phyloP scores from a whole-genome alignment of 2,113 vertebrate species.

The Piliocolobus tephrosceles region DNA sequence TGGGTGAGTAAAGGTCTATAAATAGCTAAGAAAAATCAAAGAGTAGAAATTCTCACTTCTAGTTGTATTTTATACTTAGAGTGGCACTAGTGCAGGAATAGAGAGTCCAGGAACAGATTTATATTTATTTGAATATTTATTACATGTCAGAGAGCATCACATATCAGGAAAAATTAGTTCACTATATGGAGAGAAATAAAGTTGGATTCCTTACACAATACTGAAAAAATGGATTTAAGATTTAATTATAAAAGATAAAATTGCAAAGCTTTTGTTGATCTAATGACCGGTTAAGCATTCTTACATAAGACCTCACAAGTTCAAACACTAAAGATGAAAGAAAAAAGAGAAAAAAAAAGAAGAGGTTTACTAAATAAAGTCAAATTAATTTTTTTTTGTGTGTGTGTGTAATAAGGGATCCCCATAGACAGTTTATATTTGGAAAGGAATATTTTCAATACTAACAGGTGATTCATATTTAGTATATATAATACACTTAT shows the following conservation, averaged over 20 bases:
- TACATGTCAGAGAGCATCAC: neutral
- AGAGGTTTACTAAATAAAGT: neutral
- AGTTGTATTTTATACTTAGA: neutral
- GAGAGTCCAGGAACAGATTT: neutral
- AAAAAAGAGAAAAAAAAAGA: neutral
- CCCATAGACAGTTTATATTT: neutral
- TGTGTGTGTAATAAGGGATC: neutral
- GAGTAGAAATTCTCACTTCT: neutral
- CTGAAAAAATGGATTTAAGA: neutral
- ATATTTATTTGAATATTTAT: neutral
- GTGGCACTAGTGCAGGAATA: neutral
- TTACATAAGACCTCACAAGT: neutral
- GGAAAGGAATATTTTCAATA: neutral
- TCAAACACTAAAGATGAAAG: too few relatives aligned
- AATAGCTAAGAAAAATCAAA: neutral
- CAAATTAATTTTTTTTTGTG: neutral
- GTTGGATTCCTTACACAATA: neutral
- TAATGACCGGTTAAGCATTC: neutral
- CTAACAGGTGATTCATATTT: neutral
- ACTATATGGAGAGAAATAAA: neutral
- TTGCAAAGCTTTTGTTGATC: neutral
- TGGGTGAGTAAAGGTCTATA: neutral
- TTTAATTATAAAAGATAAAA: neutral
- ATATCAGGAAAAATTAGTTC: neutral
- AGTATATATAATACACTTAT: neutral